phyloP scores from a whole-genome alignment of 2,888 invertebrate species.

The Teleogryllus oceanicus region DNA sequence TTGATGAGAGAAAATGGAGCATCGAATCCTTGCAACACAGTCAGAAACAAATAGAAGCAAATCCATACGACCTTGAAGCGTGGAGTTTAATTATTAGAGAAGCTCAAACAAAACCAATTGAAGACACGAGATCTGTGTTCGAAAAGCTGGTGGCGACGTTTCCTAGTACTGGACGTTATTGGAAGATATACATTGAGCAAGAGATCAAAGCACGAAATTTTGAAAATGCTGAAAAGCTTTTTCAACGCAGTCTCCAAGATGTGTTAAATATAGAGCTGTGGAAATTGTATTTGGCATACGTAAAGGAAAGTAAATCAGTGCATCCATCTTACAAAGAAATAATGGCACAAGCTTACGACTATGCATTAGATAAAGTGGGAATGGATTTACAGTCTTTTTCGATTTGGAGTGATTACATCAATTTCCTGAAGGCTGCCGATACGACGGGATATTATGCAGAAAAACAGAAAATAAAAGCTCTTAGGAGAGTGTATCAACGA shows the following conservation, averaged over 20 bases:
- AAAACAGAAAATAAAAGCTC: slow-evolving; percentile 99
- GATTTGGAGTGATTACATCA: slow-evolving; percentile 97
- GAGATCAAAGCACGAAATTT: slow-evolving; percentile 98
- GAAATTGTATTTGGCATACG: slow-evolving; percentile 95
- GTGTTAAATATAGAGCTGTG: slow-evolving; percentile 97
- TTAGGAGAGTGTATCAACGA: slow-evolving; percentile 93
- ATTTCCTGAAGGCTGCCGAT: slow-evolving; percentile 92
- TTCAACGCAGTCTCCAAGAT: slow-evolving; percentile 95
- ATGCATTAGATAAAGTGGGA: slow-evolving; percentile 97
- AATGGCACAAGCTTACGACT: slow-evolving; percentile 99
- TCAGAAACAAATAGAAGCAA: slow-evolving; percentile 64
- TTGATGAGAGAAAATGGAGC: neutral
- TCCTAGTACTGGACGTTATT: slow-evolving; percentile 93
- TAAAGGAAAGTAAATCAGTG: slow-evolving; percentile 94
- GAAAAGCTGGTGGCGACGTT: slow-evolving; percentile 90
- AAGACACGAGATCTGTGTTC: slow-evolving; percentile 86
- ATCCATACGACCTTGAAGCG: slow-evolving; percentile 91
- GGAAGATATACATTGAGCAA: slow-evolving; percentile 98
- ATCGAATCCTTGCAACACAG: neutral
- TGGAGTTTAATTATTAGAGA: slow-evolving; percentile 95
- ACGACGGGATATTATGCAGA: slow-evolving; percentile 98
- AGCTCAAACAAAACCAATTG: slow-evolving; percentile 79
- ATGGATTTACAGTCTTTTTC: slow-evolving; percentile 96
- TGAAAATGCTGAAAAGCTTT: slow-evolving; percentile 98
- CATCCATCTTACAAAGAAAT: slow-evolving; percentile 78